phyloP scores from a whole-genome alignment of 2,888 invertebrate genomes.

The Andricus curvator region DNA sequence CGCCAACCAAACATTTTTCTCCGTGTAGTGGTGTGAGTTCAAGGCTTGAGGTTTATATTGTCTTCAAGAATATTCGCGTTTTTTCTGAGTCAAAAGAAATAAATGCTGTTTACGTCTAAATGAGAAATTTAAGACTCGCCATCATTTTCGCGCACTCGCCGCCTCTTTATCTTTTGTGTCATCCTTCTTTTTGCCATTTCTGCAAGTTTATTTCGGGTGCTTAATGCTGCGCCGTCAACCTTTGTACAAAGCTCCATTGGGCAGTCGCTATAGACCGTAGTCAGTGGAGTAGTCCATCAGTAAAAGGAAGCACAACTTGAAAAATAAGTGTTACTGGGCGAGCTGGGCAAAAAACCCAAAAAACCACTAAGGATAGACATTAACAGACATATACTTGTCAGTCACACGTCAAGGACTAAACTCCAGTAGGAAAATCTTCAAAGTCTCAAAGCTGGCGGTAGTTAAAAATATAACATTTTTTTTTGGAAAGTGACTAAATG shows the following conservation, averaged over 20 bases:
- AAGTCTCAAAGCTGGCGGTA: constrained; percentile 45
- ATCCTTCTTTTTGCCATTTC: constrained; percentile 46
- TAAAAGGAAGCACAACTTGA: constrained; percentile 31
- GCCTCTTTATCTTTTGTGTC: constrained; percentile 48
- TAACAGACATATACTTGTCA: constrained; percentile 64
- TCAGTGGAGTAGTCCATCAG: constrained; percentile 37
- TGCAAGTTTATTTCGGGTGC: constrained; percentile 65
- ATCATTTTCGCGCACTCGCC: constrained; percentile 16
- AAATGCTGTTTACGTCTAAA: background rate
- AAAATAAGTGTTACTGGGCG: constrained; percentile 22
- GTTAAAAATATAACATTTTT: constrained; percentile 27
- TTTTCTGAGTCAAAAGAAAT: background rate
- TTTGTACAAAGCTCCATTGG: constrained; percentile 67
- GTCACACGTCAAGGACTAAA: constrained; percentile 65
- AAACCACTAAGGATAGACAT: constrained; percentile 33
- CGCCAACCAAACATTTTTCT: too few species aligned
- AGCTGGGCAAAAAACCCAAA: constrained; percentile 16
- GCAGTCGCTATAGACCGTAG: constrained; percentile 44
- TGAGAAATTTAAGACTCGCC: background rate
- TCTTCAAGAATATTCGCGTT: background rate
- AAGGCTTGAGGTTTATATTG: background rate
- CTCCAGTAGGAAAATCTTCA: constrained; percentile 17
- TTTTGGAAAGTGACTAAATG: constrained; percentile 41
- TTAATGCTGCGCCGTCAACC: constrained; percentile 42
- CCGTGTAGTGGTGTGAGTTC: too few species aligned